Conservation (phyloP, 2,888 invertebrate species). For the Odontomyia ornata region DNA sequence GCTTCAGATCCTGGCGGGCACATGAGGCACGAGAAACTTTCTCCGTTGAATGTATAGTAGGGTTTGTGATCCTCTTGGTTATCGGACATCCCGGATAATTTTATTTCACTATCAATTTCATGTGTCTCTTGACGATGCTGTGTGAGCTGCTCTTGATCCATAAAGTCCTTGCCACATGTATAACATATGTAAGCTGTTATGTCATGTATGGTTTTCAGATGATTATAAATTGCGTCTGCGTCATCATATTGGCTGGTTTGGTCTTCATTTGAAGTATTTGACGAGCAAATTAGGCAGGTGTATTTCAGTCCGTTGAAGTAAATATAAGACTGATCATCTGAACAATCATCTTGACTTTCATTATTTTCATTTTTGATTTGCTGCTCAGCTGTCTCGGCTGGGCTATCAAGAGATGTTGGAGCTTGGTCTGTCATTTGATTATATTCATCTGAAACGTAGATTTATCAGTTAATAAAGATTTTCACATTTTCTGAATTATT, state of each 20-base stretch:
- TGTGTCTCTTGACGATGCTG: conserved; percentile 73
- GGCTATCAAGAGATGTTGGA: background rate
- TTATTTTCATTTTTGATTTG: background rate
- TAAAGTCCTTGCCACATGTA: conserved; percentile 73
- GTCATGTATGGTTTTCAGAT: conserved; percentile 71
- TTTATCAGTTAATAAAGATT: background rate
- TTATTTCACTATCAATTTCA: conserved; percentile 67
- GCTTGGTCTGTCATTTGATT: conserved; percentile 10
- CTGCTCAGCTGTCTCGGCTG: background rate
- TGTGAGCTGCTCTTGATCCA: conserved; percentile 70
- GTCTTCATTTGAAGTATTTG: background rate
- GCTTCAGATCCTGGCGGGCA: conserved; percentile 56
- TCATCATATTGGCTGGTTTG: conserved; percentile 54
- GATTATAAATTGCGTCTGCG: conserved; percentile 69
- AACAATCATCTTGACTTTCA: conserved; percentile 13
- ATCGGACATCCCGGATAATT: background rate
- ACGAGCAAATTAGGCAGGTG: conserved; percentile 16
- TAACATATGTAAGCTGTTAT: conserved; percentile 75
- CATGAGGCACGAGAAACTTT: conserved; percentile 66
- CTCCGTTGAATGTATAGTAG: conserved; percentile 55
- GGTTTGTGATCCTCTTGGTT: background rate
- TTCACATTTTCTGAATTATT: background rate
- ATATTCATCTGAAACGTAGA: conserved; percentile 34
- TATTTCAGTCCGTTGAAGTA: conserved; percentile 20
- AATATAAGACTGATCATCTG: conserved; percentile 1